Percentiles rank a stretch among this genome's conserved stretches.
Evolutionary conservation across 2,888 invertebrate species (phyloP).

Genomic region (Volucella inflata): DNA sequence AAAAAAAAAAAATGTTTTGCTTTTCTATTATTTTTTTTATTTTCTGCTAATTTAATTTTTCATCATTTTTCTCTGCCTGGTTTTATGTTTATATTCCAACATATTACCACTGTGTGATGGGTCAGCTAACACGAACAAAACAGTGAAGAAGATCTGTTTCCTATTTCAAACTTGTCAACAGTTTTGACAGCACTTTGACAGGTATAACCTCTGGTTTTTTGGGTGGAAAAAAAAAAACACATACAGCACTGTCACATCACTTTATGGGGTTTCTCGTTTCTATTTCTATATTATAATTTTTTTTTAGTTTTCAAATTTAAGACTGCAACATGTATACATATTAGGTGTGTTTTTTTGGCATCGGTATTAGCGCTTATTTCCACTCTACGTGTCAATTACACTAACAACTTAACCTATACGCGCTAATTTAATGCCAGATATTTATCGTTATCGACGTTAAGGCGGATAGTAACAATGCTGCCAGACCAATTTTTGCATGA

Average conservation of each 20-base stretch:
- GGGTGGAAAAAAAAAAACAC: neutral
- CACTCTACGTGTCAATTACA: no score
- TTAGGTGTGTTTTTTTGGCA: no score
- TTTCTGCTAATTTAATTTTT: constrained; percentile 16
- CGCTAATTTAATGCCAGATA: no score
- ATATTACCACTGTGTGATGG: constrained; percentile 49
- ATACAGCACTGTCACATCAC: constrained; percentile 55
- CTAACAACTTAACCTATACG: no score
- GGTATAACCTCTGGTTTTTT: neutral
- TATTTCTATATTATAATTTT: constrained; percentile 17
- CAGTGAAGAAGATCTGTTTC: constrained; percentile 9
- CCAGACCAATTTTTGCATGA: no score
- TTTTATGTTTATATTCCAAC: no score
- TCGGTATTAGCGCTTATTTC: no score
- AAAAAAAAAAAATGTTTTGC: constrained; percentile 20
- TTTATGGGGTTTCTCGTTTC: constrained; percentile 62
- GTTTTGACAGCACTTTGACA: constrained; percentile 37
- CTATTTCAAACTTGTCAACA: constrained; percentile 49
- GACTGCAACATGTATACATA: neutral
- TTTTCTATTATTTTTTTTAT: constrained; percentile 46
- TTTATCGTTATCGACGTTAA: no score
- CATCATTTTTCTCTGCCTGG: no score
- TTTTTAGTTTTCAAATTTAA: constrained; percentile 36
- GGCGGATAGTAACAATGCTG: no score
- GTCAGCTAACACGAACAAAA: constrained; percentile 39